Evolutionary conservation across 2,113 vertebrate species (phyloP), one percentile per base, ranked within the genome.

Genomic region (Petrocephalus zakoni): DNA sequence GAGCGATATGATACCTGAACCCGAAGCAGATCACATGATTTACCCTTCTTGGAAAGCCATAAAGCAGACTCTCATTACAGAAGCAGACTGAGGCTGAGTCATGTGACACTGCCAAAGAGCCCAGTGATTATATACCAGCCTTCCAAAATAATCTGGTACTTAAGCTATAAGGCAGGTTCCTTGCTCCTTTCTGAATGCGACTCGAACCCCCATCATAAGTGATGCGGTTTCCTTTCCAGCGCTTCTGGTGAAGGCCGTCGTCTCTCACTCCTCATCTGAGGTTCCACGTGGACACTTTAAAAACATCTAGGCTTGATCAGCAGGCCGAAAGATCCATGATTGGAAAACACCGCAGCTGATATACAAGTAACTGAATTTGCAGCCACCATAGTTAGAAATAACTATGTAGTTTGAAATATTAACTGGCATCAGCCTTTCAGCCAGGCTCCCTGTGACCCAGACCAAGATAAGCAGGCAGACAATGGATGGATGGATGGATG

Each of bases 71-170:
- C 55, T 88, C 87, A 86, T 88, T 47, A 92, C 92, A 92, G 92
- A 87, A 92, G 88, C 91, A 89, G 89, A 92, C 88, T 92, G 93
- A 93, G 94, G 94, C 94, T 93, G 93, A 93, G 92, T 93, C 93
- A 94, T 94, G 94, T 94, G 92, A 93, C 93, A 90, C 81, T 92
- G 92, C 93, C 93, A 95, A 94, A 94, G 93, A 91, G 92, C 37
- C 56, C 11, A 42, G 75, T 58, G 83, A 83, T 88, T 78, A 56
- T 82, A 56, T 37, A 83, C 72, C 51, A 83, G 21, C 51, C 87
- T 83, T 58, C 53, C 37, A n/a, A 83, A 83, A 88, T 56, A 83
- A 81, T 34, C 72, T 51, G 22, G 6, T 56, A 15, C 52, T 82
- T 68, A 82, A 75, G 87, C 29, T 78, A 51, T 17, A 9, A 34